Percentiles rank a stretch among this genome's conserved stretches.
phyloP scores from a whole-genome alignment of 2,797 vertebrate genomes.

The Arvicola amphibius region DNA sequence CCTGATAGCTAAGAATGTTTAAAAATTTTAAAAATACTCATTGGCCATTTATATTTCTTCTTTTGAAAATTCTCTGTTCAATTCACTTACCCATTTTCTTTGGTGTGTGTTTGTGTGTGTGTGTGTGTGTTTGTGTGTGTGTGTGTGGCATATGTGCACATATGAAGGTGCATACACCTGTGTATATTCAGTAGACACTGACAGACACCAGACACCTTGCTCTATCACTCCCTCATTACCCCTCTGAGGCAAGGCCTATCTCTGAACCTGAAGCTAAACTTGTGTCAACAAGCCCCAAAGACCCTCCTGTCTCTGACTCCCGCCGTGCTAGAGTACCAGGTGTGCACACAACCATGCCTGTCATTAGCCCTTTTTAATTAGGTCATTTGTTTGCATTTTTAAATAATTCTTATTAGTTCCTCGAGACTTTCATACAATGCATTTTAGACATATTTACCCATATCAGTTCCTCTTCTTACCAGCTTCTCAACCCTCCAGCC shows the following conservation, averaged over 20 bases:
- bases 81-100: background rate
- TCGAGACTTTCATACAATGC: background rate
- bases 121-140: background rate
- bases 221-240: background rate
- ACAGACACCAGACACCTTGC: background rate
- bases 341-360: background rate
- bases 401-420: background rate
- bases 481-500: background rate
- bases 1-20: background rate
- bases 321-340: background rate
- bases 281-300: background rate
- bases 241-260: background rate
- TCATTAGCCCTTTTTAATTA: background rate
- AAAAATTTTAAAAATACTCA: background rate
- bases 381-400: background rate
- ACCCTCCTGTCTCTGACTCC: background rate
- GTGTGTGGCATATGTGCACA: background rate
- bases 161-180: background rate
- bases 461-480: background rate
- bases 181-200: background rate
- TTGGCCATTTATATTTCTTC: background rate
- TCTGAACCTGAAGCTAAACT: background rate
- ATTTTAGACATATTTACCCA: background rate
- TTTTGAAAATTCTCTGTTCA: background rate
- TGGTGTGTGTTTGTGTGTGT: background rate